Conservation (phyloP, 2,888 invertebrate genomes). For the Pristionchus fissidentatus region DNA sequence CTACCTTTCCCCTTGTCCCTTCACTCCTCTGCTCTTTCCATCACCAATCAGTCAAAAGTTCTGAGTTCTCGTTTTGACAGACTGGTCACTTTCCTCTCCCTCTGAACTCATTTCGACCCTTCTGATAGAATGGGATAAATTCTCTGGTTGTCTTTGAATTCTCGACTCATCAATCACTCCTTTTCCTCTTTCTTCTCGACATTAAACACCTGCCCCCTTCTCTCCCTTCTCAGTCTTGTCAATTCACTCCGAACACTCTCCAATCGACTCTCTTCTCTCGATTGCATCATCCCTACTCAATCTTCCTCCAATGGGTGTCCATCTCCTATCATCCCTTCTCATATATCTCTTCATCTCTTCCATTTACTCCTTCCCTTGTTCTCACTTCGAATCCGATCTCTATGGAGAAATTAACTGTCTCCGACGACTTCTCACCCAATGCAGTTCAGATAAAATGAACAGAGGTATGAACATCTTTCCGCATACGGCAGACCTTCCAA, state of each 20-base stretch:
- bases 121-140: conserved; percentile 38
- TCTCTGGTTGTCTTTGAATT: not conserved
- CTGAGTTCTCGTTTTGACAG: not conserved
- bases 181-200: conserved; percentile 15
- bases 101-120: not conserved
- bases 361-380: not conserved
- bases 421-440: conserved; percentile 18
- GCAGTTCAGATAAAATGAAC: conserved; percentile 4
- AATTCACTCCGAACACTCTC: not conserved
- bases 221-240: conserved; percentile 27
- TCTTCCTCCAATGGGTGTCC: not conserved
- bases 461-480: conserved; percentile 29
- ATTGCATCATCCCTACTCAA: conserved; percentile 38
- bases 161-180: conserved; percentile 32
- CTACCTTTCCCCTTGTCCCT: not conserved
- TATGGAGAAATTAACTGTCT: conserved; percentile 35
- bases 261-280: not conserved
- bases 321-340: not conserved
- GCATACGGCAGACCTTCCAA: too few species aligned
- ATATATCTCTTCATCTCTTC: conserved; percentile 8
- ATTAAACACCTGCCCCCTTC: conserved; percentile 34
- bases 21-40: not conserved
- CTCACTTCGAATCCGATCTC: conserved; percentile 21
- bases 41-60: not conserved
- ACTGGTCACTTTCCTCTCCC: not conserved